Evolutionary conservation across 1,140 invertebrate genomes (phyloP).

Genomic region (Zaprionus gabonicus): DNA sequence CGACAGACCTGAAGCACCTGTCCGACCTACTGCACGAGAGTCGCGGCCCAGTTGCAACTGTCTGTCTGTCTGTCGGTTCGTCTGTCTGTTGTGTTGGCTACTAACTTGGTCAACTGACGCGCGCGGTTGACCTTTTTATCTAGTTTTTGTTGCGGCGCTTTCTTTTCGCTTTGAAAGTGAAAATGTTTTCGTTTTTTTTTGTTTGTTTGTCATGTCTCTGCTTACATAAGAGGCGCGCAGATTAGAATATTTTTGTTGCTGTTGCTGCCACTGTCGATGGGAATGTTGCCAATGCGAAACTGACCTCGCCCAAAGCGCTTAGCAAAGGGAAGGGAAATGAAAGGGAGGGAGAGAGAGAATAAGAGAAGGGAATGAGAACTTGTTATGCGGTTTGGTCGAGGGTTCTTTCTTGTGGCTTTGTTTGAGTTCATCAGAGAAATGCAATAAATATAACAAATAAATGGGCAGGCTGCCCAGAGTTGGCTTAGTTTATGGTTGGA

Average conservation of each 20-base stretch:
- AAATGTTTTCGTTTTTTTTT: constrained; percentile 12
- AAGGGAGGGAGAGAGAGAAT: neutral
- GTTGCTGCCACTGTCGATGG: neutral
- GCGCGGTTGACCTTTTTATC: constrained; percentile 42
- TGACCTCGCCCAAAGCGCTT: constrained; percentile 32
- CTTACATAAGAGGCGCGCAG: constrained; percentile 34
- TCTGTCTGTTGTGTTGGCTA: constrained; percentile 11
- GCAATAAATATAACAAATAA: constrained; percentile 5
- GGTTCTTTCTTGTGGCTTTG: neutral
- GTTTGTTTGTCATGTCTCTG: neutral
- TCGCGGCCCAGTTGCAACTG: constrained; percentile 10
- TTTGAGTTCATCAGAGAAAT: neutral
- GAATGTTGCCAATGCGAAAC: constrained; percentile 29
- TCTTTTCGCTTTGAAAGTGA: constrained; percentile 44
- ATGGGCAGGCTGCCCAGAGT: neutral
- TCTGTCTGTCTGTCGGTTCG: constrained; percentile 16
- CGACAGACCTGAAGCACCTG: constrained; percentile 27
- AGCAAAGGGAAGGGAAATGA: neutral
- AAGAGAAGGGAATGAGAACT: neutral
- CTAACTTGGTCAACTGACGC: constrained; percentile 36
- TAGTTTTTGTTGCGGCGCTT: constrained; percentile 25
- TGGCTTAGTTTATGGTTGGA: constrained; percentile 3
- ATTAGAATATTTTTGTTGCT: constrained; percentile 30
- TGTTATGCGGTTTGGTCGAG: neutral
- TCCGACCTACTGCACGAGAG: constrained; percentile 40